These are phyloP conservation scores for Anas bahamensis DNA, from an alignment of 2,797 vertebrate species.

Conservation along the genomic window DNA sequence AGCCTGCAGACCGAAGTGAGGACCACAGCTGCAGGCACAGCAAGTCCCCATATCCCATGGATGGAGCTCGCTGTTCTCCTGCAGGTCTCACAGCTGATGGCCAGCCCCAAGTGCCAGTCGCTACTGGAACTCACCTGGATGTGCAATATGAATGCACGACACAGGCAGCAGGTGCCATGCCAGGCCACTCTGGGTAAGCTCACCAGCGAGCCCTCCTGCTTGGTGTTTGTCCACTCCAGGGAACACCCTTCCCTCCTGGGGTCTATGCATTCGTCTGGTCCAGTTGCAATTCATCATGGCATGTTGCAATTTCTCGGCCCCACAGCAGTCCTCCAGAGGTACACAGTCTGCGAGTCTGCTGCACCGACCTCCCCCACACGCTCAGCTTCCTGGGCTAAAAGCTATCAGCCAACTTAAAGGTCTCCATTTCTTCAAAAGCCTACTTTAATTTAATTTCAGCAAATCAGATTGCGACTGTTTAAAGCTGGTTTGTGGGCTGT, in stretches of 20 bases:
- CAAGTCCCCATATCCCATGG: background rate
- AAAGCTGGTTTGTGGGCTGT: background rate
- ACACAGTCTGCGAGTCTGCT: background rate
- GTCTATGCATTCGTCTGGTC: background rate
- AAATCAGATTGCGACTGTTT: background rate
- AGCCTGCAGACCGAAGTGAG: background rate
- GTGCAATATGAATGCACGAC: background rate
- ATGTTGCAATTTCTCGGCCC: background rate
- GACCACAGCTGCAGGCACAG: background rate
- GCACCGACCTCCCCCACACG: background rate
- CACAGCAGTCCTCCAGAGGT: background rate
- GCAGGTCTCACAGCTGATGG: too few species aligned
- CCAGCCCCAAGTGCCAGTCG: background rate
- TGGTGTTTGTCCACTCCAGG: background rate
- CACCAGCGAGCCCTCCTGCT: background rate
- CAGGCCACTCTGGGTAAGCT: background rate
- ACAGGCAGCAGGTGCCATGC: background rate
- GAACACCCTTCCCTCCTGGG: background rate
- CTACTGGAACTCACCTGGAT: background rate
- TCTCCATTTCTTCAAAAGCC: conserved; percentile 22
- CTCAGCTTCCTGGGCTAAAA: conserved; percentile 10
- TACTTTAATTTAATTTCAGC: conserved; percentile 27
- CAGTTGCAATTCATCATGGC: background rate
- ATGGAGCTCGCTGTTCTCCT: background rate
- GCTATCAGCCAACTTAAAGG: background rate